Base-by-base conservation (phyloP, 2,113 vertebrate species). In the Physeter macrocephalus region DNA sequence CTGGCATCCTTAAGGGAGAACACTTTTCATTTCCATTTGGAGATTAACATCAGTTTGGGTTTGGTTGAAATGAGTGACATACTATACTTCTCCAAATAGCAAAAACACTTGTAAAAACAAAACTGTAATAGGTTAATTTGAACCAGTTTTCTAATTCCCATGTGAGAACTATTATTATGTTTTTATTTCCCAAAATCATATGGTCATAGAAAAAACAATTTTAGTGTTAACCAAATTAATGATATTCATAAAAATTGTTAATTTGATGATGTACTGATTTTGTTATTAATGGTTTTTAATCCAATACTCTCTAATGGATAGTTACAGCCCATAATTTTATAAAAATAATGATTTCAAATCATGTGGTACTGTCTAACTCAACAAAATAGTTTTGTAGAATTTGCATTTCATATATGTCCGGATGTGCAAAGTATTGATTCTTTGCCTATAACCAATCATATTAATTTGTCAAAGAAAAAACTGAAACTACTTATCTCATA, bases 31-130 rank as follows among this genome's bases (percentile, higher is more conserved):
- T 94, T 94, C 88, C 64, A 93, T 94, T 97, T 94, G 86, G n/a
- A 91, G 54, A 88, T 94, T 93, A 93, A 90, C 71, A 80, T 75
- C 74, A 18, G 54, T 89, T 96, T 97, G 88, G 39, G 8, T 93
- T 96, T 90, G 62, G 5, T 85, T 64, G 43, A 89, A 91, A 93
- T 87, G 20, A 92, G 18, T 87, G 77, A 78, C 66, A 91, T 82
- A 89, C 80, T 96, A 41, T 90, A 69, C 6, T 89, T 97, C 92
- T 95, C 62, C 83, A 88, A 91, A 88, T 34, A 92, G 90, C 67
- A 43, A 93, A 92, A 97, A 95, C 92, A 96, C 86, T 97, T 98
- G 90, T 96, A 74, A 97, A 96, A 96, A 89, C 78, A 96, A 52
- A 97, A 61, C n/a, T 92, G 8, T 80, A 93, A 89, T 88, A 88